phyloP scores from a whole-genome alignment of 2,797 vertebrate genomes.

The Allobates femoralis region DNA sequence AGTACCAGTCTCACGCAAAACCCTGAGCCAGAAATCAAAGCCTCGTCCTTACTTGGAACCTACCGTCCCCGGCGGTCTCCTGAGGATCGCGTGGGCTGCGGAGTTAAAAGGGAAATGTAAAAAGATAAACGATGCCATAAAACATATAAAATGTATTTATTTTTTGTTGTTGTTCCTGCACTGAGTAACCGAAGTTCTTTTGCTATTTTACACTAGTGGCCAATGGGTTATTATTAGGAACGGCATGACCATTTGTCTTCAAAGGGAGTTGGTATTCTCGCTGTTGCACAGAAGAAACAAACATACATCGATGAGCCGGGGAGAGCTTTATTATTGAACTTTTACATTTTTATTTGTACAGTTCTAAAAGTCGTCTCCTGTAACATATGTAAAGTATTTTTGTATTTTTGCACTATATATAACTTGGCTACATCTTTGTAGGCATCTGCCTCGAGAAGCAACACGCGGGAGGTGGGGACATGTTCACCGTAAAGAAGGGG shows the following conservation, averaged over 20 bases:
- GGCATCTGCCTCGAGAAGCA: too few relatives aligned
- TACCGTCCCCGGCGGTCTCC: conserved; percentile 13
- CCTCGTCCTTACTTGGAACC: conserved; percentile 3
- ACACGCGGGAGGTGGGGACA: too few relatives aligned
- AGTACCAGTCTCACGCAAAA: conserved; percentile 20
- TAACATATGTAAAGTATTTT: too few relatives aligned
- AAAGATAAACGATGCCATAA: conserved; percentile 22
- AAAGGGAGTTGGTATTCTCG: background rate
- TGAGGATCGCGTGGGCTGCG: conserved; percentile 15
- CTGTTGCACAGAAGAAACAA: background rate
- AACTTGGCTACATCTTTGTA: too few relatives aligned
- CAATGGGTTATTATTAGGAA: background rate
- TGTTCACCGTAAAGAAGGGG: too few relatives aligned
- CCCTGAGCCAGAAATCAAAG: conserved; percentile 34
- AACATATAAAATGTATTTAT: background rate
- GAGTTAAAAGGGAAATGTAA: conserved; percentile 35
- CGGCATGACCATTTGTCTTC: background rate
- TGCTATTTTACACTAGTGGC: background rate
- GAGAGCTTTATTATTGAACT: background rate
- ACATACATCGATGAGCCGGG: background rate
- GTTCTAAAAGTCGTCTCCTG: background rate
- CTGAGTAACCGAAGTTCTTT: background rate
- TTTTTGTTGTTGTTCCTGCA: background rate
- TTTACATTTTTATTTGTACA: background rate
- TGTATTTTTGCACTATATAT: too few relatives aligned